Evolutionary conservation across 1,140 invertebrate genomes (phyloP).

Genomic region (Cylas formicarius): DNA sequence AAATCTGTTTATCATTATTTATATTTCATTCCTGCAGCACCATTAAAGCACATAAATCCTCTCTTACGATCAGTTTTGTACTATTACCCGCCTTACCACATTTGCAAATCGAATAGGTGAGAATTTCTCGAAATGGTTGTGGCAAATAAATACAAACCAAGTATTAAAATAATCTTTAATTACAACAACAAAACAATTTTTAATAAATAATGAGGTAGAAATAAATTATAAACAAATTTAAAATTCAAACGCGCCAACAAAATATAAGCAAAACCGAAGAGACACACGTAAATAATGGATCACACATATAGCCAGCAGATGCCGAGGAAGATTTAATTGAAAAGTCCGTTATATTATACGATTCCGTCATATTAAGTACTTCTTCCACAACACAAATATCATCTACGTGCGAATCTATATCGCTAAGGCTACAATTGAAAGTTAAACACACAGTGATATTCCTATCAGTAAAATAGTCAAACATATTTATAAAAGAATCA

Average conservation of each 20-base stretch:
- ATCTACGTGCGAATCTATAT: constrained; percentile 26
- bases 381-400: constrained; percentile 19
- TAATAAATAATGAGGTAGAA: constrained; percentile 24
- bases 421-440: constrained; percentile 22
- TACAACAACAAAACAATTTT: constrained; percentile 15
- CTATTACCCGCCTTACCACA: background rate
- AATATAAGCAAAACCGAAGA: constrained; percentile 16
- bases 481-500: constrained; percentile 32
- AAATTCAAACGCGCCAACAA: constrained; percentile 17
- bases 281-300: constrained; percentile 8
- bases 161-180: constrained; percentile 1
- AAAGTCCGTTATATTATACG: constrained; percentile 22
- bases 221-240: constrained; percentile 14
- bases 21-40: background rate
- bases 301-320: background rate
- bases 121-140: background rate
- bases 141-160: background rate
- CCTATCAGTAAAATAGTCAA: constrained; percentile 25
- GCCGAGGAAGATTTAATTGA: constrained; percentile 18
- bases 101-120: background rate
- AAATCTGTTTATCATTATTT: background rate
- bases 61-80: background rate
- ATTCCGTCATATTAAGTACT: background rate
- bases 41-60: background rate
- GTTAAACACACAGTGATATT: constrained; percentile 29